Evolutionary conservation across 2,797 vertebrate species (phyloP).

Genomic region (Scomberomorus guttatus): DNA sequence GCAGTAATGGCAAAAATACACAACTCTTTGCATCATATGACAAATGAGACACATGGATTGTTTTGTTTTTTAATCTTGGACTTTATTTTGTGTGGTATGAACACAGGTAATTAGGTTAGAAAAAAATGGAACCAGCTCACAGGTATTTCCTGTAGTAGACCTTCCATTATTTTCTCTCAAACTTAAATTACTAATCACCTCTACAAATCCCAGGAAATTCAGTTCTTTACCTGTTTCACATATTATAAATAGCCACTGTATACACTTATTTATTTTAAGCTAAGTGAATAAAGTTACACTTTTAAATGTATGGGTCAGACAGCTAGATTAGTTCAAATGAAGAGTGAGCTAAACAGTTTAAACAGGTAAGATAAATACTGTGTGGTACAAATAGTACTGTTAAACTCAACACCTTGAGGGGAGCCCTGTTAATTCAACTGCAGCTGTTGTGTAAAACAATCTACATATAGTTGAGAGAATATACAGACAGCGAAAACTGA

Average conservation of each 20-base stretch:
- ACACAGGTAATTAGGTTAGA: slow-evolving; percentile 39
- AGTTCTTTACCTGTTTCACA: slow-evolving; percentile 8
- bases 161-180: neutral
- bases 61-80: slow-evolving; percentile 1
- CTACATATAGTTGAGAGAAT: neutral
- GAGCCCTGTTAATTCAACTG: slow-evolving; percentile 1
- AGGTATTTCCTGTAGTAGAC: neutral
- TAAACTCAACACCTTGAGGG: neutral
- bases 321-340: neutral
- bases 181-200: slow-evolving; percentile 21
- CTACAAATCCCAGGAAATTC: slow-evolving; percentile 15
- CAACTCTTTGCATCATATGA: neutral
- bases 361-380: neutral
- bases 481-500: neutral
- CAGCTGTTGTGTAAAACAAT: neutral
- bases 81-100: slow-evolving; percentile 48
- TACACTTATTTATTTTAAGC: neutral
- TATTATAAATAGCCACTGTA: slow-evolving; percentile 24
- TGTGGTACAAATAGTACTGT: neutral
- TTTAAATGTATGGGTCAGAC: neutral
- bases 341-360: neutral
- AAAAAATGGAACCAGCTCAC: slow-evolving; percentile 41
- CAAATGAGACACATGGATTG: neutral
- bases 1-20: neutral
- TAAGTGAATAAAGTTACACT: neutral